Conservation (phyloP, 2,113 vertebrate species). For the Otus sunia region DNA sequence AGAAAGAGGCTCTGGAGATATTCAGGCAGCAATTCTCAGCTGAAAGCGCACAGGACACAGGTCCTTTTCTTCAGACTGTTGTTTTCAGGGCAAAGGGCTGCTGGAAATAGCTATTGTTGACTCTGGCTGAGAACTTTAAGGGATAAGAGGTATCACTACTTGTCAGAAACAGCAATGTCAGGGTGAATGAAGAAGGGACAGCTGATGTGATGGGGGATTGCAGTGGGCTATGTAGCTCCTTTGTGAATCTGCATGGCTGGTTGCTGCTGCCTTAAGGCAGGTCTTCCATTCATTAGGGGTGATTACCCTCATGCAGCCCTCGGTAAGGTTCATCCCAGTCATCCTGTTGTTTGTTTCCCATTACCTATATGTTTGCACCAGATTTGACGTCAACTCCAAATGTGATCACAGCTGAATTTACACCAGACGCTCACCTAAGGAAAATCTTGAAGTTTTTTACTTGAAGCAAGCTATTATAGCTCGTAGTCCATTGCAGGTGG, state of each 20-base stretch:
- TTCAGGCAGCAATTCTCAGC: not conserved
- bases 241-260: not conserved
- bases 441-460: not conserved
- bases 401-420: not conserved
- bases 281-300: not conserved
- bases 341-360: not conserved
- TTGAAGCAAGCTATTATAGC: not conserved
- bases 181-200: not conserved
- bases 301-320: not conserved
- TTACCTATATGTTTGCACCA: not conserved
- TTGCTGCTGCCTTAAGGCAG: not conserved
- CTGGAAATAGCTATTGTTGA: not conserved
- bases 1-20: not conserved
- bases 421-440: not conserved
- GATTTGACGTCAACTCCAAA: not conserved
- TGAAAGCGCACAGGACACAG: not conserved
- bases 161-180: not conserved
- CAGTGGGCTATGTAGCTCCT: not conserved
- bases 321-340: accelerated
- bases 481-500: not conserved
- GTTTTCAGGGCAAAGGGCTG: not conserved
- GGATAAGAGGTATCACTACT: not conserved
- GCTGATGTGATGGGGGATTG: not conserved
- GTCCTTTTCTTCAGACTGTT: not conserved
- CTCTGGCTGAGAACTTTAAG: not conserved